Conservation (phyloP, 2,888 invertebrate genomes). For the Drosophila pegasa region DNA sequence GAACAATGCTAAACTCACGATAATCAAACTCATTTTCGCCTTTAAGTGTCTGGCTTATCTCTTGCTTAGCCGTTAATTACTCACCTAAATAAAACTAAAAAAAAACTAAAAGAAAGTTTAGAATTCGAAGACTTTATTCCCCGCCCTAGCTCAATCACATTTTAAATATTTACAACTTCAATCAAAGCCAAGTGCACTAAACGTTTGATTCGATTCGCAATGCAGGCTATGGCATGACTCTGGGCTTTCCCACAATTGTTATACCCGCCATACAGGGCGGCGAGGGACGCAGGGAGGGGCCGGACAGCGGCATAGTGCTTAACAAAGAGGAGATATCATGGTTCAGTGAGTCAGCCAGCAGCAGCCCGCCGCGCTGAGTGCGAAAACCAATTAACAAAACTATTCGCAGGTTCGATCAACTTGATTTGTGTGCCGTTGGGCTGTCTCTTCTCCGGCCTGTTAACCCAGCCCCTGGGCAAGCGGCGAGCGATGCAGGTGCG, state of each 20-base stretch:
- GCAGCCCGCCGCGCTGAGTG: not conserved
- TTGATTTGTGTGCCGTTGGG: constrained; percentile 92
- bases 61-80: not conserved
- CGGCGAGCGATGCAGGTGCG: constrained; percentile 89
- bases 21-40: not conserved
- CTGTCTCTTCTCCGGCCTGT: constrained; percentile 90
- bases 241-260: constrained; percentile 92
- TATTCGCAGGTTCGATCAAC: constrained; percentile 89
- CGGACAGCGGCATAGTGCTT: constrained; percentile 85
- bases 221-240: constrained; percentile 90
- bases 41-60: not conserved
- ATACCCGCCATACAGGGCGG: constrained; percentile 89
- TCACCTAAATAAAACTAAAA: not conserved
- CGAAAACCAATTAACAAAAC: not conserved
- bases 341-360: constrained; percentile 87
- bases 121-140: constrained; percentile 31
- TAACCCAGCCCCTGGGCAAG: constrained; percentile 90
- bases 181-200: not conserved
- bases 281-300: constrained; percentile 81
- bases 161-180: not conserved
- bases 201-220: not conserved
- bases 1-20: constrained; percentile 3
- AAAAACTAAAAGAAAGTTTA: too few relatives aligned
- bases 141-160: not conserved
- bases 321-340: constrained; percentile 89